These are phyloP conservation scores for Agonopterix heracliana DNA, from an alignment of 2,888 invertebrate genomes.

Conservation along the genomic window DNA sequence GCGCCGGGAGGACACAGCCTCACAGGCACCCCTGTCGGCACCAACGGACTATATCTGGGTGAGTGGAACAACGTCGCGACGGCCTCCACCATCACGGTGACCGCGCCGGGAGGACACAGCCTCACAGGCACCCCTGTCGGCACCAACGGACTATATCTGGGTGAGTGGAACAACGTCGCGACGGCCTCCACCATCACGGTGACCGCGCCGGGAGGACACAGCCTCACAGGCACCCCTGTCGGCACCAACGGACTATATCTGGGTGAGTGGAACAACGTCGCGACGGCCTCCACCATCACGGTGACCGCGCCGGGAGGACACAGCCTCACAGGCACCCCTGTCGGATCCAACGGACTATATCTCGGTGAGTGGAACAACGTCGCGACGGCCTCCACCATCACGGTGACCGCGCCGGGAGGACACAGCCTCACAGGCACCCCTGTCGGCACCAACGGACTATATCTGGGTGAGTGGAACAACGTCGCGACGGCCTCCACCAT, in stretches of 20 bases:
- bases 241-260: conserved; percentile 65
- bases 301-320: conserved; percentile 46
- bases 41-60: conserved; percentile 63
- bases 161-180: conserved; percentile 42
- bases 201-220: conserved; percentile 42
- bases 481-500: no score
- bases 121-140: conserved; percentile 51
- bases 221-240: conserved; percentile 45
- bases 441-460: conserved; percentile 61
- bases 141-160: conserved; percentile 62
- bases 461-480: conserved; percentile 49
- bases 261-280: conserved; percentile 46
- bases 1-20: conserved; percentile 45
- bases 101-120: conserved; percentile 42
- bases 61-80: conserved; percentile 36
- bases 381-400: no score
- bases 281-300: conserved; percentile 28
- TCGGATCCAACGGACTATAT: conserved; percentile 63
- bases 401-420: no score
- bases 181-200: conserved; percentile 35
- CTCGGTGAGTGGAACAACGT: no score
- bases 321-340: conserved; percentile 45
- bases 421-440: conserved; percentile 51
- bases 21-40: conserved; percentile 50
- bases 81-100: conserved; percentile 36